Evolutionary conservation across 2,888 invertebrate genomes (phyloP).

Genomic region (Lepidochitona cinerea): DNA sequence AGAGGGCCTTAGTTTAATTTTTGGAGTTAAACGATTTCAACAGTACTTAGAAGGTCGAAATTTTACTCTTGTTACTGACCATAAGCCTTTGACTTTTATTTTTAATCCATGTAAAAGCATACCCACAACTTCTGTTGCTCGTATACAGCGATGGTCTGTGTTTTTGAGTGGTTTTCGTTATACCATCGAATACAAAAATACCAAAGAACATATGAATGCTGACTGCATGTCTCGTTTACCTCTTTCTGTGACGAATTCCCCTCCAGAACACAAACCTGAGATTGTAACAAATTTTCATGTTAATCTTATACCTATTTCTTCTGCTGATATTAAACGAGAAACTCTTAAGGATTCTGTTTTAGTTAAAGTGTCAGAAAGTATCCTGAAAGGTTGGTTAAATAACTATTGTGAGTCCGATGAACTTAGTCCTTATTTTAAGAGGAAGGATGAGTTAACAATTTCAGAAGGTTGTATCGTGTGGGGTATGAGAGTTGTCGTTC

Average conservation of each 20-base stretch:
- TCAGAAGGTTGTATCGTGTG: slow-evolving; percentile 25
- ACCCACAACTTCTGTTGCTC: neutral
- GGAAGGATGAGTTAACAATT: slow-evolving; percentile 21
- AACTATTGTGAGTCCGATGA: neutral
- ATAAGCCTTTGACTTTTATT: neutral
- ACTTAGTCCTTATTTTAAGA: slow-evolving; percentile 16
- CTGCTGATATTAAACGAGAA: slow-evolving; percentile 8
- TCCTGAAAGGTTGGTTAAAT: slow-evolving; percentile 24
- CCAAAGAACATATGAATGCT: neutral
- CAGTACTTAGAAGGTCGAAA: too few species aligned
- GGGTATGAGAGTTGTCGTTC: slow-evolving; percentile 36
- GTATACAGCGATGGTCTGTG: neutral
- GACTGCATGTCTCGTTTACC: neutral
- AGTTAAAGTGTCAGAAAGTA: slow-evolving; percentile 21
- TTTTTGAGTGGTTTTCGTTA: neutral
- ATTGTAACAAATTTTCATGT: neutral
- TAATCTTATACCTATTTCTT: neutral
- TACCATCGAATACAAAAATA: neutral
- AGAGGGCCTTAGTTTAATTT: slow-evolving; percentile 67
- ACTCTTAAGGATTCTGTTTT: too few species aligned
- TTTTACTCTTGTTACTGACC: neutral
- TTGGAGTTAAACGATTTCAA: slow-evolving; percentile 32
- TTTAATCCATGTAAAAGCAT: neutral
- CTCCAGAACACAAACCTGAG: too few species aligned
- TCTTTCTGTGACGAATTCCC: too few species aligned